phyloP scores from a whole-genome alignment of 2,113 vertebrate species.

The Lophura nycthemera region DNA sequence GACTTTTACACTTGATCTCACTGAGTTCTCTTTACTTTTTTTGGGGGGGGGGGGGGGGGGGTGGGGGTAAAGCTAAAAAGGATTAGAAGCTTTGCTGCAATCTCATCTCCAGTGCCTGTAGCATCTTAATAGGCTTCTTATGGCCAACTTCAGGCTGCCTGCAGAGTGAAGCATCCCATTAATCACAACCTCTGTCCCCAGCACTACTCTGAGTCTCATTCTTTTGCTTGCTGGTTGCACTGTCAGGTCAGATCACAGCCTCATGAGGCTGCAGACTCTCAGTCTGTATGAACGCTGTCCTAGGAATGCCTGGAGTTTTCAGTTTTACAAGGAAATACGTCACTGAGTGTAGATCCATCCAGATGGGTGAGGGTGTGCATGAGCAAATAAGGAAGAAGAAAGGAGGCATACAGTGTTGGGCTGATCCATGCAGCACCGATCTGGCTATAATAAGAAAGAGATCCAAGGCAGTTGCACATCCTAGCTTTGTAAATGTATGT shows the following conservation, averaged over 20 bases:
- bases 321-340: not conserved
- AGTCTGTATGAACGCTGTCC: not conserved
- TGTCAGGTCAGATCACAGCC: not conserved
- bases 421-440: not conserved
- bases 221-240: not conserved
- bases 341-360: not conserved
- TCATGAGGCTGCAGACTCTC: not conserved
- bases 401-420: not conserved
- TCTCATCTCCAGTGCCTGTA: not conserved
- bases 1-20: not conserved
- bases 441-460: not conserved
- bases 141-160: not conserved
- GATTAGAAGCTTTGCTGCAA: not conserved
- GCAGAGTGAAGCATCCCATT: not conserved
- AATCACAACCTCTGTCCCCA: not conserved
- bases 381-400: not conserved
- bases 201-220: not conserved
- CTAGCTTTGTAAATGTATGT: not conserved
- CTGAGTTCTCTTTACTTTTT: not conserved
- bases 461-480: not conserved
- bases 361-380: not conserved
- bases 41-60: not conserved
- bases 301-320: not conserved
- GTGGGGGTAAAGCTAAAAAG: not conserved
- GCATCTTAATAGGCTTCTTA: not conserved